Conservation (phyloP, 1,140 invertebrate genomes). For the Drosophila nigrodunni region DNA sequence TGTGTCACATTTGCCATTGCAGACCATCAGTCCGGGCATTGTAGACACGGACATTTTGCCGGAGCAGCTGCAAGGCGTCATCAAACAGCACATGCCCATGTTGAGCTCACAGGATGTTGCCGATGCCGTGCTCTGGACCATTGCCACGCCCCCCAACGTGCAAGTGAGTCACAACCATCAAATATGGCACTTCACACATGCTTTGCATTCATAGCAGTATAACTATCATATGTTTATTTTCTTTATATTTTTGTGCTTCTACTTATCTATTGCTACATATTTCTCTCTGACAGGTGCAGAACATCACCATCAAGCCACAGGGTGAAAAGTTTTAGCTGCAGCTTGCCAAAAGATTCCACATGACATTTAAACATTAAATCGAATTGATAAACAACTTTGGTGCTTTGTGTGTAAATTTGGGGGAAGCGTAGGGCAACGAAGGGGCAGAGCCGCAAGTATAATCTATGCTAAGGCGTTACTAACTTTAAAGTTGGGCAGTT, state of each 20-base stretch:
- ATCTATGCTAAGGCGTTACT: neutral
- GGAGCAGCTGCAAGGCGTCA: conserved; percentile 59
- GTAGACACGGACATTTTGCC: conserved; percentile 86
- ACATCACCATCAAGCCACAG: conserved; percentile 80
- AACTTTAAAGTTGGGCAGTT: neutral
- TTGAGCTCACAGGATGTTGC: conserved; percentile 85
- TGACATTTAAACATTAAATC: conserved; percentile 8
- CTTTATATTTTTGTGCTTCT: no score
- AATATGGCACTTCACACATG: neutral
- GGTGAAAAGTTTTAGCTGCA: conserved; percentile 73
- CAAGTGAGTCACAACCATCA: conserved; percentile 85
- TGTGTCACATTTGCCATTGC: conserved; percentile 3
- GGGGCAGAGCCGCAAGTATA: neutral
- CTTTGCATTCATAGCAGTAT: neutral
- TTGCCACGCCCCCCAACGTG: conserved; percentile 87
- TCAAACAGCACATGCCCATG: conserved; percentile 71
- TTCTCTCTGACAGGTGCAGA: conserved; percentile 61
- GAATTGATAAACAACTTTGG: conserved; percentile 5
- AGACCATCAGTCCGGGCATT: conserved; percentile 88
- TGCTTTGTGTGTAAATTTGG: neutral
- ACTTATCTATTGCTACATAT: neutral
- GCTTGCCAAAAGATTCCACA: neutral
- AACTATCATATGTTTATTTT: no score
- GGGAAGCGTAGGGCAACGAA: neutral
- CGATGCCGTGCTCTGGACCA: conserved; percentile 86